These are phyloP conservation scores for Bubo scandiacus DNA, from an alignment of 2,113 vertebrate genomes.

Conservation along the genomic window DNA sequence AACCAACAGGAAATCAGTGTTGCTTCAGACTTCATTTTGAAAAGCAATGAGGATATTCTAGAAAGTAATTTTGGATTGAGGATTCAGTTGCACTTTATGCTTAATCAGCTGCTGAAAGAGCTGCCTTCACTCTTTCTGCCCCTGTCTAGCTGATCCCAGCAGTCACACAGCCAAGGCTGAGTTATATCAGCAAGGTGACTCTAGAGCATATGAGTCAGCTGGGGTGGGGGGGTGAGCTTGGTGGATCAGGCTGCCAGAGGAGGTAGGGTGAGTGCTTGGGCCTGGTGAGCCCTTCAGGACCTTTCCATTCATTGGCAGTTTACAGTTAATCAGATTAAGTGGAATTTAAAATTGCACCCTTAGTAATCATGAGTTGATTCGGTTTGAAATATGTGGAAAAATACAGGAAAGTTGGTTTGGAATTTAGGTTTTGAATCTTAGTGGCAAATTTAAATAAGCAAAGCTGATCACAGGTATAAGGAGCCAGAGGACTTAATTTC, in stretches of 20 bases:
- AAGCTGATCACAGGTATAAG: neutral
- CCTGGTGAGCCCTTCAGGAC: neutral
- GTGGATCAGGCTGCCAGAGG: neutral
- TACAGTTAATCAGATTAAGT: neutral
- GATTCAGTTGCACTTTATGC: neutral
- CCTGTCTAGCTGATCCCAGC: neutral
- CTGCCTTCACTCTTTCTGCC: neutral
- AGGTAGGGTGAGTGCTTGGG: neutral
- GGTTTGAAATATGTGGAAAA: neutral
- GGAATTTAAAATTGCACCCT: neutral
- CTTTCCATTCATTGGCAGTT: neutral
- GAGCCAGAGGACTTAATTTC: neutral
- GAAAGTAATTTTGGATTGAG: neutral
- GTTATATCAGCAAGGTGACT: neutral
- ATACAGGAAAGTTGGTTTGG: neutral
- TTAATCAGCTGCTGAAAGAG: conserved; percentile 5
- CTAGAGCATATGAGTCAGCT: neutral
- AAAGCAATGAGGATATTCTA: neutral
- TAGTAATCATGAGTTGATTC: neutral
- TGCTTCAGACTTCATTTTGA: neutral
- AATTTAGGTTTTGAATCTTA: neutral
- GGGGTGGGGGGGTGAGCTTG: fast-evolving
- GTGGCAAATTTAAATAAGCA: neutral
- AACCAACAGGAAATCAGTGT: neutral
- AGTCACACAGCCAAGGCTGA: neutral